Conservation (phyloP, 2,888 invertebrate species). For the Sycophila texana region DNA sequence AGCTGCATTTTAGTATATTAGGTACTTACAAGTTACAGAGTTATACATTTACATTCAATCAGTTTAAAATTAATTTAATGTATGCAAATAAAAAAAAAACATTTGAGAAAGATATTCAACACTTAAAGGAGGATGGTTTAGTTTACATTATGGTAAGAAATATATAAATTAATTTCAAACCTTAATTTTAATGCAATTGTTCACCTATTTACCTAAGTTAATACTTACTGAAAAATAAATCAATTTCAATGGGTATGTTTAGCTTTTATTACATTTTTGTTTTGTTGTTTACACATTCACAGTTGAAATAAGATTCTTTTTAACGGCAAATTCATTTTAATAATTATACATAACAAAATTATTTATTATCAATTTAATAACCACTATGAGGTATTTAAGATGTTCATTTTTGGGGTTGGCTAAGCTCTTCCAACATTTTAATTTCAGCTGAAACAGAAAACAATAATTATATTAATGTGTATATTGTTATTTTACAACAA, state of each 20-base stretch:
- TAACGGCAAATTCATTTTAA: slow-evolving; percentile 42
- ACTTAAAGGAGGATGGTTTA: too few species aligned
- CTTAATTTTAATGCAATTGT: background rate
- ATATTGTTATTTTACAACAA: background rate
- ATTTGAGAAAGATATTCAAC: too few species aligned
- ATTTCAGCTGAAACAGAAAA: slow-evolving; percentile 77
- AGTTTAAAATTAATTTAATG: too few species aligned
- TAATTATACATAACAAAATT: slow-evolving; percentile 43
- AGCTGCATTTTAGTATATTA: too few species aligned
- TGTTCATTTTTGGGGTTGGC: slow-evolving; percentile 70
- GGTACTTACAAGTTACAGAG: too few species aligned
- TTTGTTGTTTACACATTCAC: slow-evolving; percentile 17
- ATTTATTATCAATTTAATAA: slow-evolving; percentile 39
- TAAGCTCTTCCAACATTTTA: slow-evolving; percentile 75
- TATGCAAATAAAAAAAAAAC: too few species aligned
- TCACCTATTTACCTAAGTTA: background rate
- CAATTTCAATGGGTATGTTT: slow-evolving; percentile 4
- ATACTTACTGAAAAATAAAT: background rate
- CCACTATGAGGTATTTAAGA: slow-evolving; percentile 40
- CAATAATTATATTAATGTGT: slow-evolving; percentile 25
- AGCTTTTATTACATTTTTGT: slow-evolving; percentile 21
- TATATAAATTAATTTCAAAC: too few species aligned
- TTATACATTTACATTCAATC: too few species aligned
- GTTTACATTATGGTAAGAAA: too few species aligned
- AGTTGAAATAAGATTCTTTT: slow-evolving; percentile 1